Base-by-base conservation (phyloP, 2,113 vertebrate genomes). In the Brachyistius frenatus region DNA sequence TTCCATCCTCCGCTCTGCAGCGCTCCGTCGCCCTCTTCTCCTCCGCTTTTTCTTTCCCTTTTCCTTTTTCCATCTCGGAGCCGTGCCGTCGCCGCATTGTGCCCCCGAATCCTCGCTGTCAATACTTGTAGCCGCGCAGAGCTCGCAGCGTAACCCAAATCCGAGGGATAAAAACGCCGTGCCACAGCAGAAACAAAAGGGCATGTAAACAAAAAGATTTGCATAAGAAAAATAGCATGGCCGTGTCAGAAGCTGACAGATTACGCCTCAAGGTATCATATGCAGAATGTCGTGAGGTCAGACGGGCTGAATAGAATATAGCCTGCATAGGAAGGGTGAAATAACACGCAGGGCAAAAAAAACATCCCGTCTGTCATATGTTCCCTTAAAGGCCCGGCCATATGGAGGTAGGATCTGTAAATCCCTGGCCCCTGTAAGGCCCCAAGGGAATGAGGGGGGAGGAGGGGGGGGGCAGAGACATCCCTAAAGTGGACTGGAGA, bases 261-360 rank as follows among this genome's bases (percentile, higher is more conserved):
- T 88, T 85, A 30, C 23, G 89, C 91, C 91, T 85, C 75, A 55
- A 23, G 87, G 92, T 91, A 37, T 57, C 87, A 80, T 88, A 90
- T 87, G 89, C 84, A 56, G 65, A 58, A 63, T 68, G 78, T 66
- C 32, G 30, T 0, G 9, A 70, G 91, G 90, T 93, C 83, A 86
- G n/a, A 23, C 2, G 62, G 8, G 74, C 65, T 66, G 55, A 67
- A 76, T 64, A 64, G 76, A 56, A 84, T 66, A 7, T 2, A 41
- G 41, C 33, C 49, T 16, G 57, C 74, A 75, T 32, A 32, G 56
- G 82, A 69, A 80, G 66, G 67, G 58, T 72, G 80, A 64, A 66
- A 78, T 60, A 73, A 67, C 74, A 80, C 31, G 74, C 67, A 49
- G 49, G 72, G 10, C 23, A 23, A 46, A 16, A 74, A 56, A 90